These are phyloP conservation scores for Macrotrachela quadricornifera DNA, from an alignment of 1,140 invertebrate genomes.

Conservation along the genomic window DNA sequence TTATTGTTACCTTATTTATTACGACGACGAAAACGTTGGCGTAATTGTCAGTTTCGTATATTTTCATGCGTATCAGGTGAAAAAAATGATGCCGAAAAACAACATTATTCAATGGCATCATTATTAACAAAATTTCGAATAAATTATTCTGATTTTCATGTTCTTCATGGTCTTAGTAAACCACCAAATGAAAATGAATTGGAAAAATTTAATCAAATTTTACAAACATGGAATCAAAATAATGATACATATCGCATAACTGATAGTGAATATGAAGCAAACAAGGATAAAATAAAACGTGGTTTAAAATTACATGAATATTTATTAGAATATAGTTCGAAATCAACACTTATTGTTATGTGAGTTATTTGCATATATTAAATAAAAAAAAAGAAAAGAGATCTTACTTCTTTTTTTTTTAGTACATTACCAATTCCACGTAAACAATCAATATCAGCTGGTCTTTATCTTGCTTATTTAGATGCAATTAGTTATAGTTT, in stretches of 20 bases:
- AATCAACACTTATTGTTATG: slow-evolving; percentile 68
- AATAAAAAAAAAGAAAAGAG: neutral
- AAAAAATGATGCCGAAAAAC: neutral
- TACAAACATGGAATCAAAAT: too few species aligned
- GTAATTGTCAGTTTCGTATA: slow-evolving; percentile 60
- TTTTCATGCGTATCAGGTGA: neutral
- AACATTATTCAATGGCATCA: slow-evolving; percentile 57
- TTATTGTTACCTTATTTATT: slow-evolving; percentile 76
- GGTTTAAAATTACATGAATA: slow-evolving; percentile 64
- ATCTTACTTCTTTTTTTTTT: slow-evolving; percentile 11
- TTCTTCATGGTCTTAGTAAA: slow-evolving; percentile 35
- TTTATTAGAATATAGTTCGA: slow-evolving; percentile 53
- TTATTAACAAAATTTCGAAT: slow-evolving; percentile 83
- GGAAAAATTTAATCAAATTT: too few species aligned
- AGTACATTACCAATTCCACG: slow-evolving; percentile 77
- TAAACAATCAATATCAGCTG: slow-evolving; percentile 62
- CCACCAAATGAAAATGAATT: too few species aligned
- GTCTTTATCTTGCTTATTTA: slow-evolving; percentile 81
- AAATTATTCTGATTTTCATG: slow-evolving; percentile 70
- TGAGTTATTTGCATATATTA: slow-evolving; percentile 34
- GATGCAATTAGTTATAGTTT: slow-evolving; percentile 65
- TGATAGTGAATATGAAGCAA: slow-evolving; percentile 4
- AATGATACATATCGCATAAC: neutral
- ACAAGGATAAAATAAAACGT: slow-evolving; percentile 38
- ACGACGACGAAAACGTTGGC: slow-evolving; percentile 57